Evolutionary conservation across 2,113 vertebrate genomes (phyloP), one percentile per base, ranked within the genome.

Genomic region (Embiotoca jacksoni): DNA sequence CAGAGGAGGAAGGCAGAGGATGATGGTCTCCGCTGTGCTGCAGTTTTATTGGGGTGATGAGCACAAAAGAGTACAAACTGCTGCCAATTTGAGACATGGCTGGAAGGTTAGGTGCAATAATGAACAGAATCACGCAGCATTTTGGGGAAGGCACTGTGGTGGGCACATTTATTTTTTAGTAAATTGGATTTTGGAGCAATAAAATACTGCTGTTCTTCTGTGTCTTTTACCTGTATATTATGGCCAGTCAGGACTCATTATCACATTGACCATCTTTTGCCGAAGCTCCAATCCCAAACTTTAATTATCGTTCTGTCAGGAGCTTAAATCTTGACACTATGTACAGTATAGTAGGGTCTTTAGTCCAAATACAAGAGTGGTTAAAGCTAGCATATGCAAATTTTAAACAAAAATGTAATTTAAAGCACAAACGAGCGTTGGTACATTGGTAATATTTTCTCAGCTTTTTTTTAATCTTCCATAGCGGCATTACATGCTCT

Each of bases 101-200:
- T 85, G 64, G 56, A 77, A 78, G 82, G 82, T 90, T 89, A 57
- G 90, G 76, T 52, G 47, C 62, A 77, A 72, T 87, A 87, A 82
- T 81, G 70, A 89, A 79, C 50, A 77, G 61, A 81, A 81, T 86
- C 82, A 80, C 60, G 59, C 62, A 65, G 62, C 77, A 66, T 78
- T 83, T 81, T 78, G 23, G 50, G 46, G 33, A 37, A 23, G 52
- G 68, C 56, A 41, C 41, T 70, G 76, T 62, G 39, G 60, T 10
- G 50, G 61, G 58, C 41, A 63, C 46, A 33, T 36, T 82, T 54
- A 70, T 64, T 81, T 64, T 33, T 72, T 67, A 68, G 50, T 81
- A 73, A 74, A 85, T 83, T 81, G 74, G 67, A 78, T 80, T 84
- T 77, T 68, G 35, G 44, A 72, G 68, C 30, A 3, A 2, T 79